A percentile compares a stretch with the other conserved stretches of the same genome.
Conservation (phyloP, 2,888 invertebrate genomes). For the Leptura quadrifasciata region DNA sequence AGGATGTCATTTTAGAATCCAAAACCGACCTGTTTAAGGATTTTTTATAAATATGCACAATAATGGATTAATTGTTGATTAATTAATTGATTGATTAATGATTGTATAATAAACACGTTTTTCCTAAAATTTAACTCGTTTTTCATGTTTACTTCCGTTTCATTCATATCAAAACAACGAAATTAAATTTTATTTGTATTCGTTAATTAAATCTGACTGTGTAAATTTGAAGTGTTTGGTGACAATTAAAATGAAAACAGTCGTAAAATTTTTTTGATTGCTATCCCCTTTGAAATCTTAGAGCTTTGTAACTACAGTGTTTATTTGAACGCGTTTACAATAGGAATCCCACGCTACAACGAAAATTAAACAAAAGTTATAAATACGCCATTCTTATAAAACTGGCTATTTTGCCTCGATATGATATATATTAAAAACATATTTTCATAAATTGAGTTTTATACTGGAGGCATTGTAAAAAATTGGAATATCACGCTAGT, state of each 20-base stretch:
- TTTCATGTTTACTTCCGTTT: too few relatives aligned
- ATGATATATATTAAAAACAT: slow-evolving; percentile 8
- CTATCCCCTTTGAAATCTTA: slow-evolving; percentile 19
- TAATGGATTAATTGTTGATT: too few relatives aligned
- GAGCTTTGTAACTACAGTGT: slow-evolving; percentile 8
- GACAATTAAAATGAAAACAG: slow-evolving; percentile 14
- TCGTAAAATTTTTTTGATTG: slow-evolving; percentile 21
- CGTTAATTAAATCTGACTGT: neutral
- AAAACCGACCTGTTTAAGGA: too few relatives aligned
- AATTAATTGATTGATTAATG: too few relatives aligned
- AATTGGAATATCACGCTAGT: neutral
- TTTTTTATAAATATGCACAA: too few relatives aligned
- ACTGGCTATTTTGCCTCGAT: slow-evolving; percentile 15
- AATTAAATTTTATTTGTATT: neutral
- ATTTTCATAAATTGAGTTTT: neutral
- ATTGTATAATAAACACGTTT: too few relatives aligned
- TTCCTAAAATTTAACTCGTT: too few relatives aligned
- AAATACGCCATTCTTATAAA: slow-evolving; percentile 32
- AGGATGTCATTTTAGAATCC: too few relatives aligned
- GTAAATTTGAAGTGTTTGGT: slow-evolving; percentile 7
- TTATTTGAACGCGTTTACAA: slow-evolving; percentile 34
- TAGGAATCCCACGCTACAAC: slow-evolving; percentile 32
- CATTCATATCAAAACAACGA: neutral
- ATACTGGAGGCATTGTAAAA: neutral
- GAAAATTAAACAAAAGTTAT: slow-evolving; percentile 31